Percentiles rank a stretch among this genome's conserved stretches.
Evolutionary conservation across 1,140 invertebrate genomes (phyloP).

Genomic region (Bradysia coprophila): DNA sequence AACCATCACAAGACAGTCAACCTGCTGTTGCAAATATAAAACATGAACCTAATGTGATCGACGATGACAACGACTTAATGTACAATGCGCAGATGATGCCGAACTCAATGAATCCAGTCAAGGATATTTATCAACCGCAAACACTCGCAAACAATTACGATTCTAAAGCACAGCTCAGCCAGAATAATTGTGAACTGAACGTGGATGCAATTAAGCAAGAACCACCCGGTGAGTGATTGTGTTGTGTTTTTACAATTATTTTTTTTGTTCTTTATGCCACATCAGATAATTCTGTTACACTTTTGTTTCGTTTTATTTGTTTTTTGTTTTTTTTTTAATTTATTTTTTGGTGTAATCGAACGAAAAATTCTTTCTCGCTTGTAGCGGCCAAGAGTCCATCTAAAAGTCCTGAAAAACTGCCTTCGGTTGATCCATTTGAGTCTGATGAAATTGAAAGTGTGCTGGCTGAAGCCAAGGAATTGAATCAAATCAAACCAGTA

Average conservation of each 20-base stretch:
- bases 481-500: neutral
- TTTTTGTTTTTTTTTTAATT: too few species aligned
- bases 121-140: neutral
- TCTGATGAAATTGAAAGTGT: constrained; percentile 1
- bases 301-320: too few species aligned
- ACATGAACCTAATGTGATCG: neutral
- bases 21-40: neutral
- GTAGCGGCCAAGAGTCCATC: constrained; percentile 1
- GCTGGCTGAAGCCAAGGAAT: constrained; percentile 1
- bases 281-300: too few species aligned
- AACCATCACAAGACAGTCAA: neutral
- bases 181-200: neutral
- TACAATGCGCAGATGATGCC: neutral
- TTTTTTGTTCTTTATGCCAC: too few species aligned
- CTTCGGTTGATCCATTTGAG: neutral
- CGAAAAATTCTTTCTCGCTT: neutral
- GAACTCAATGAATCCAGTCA: neutral
- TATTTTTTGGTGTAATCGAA: too few species aligned
- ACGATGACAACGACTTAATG: neutral
- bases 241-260: neutral
- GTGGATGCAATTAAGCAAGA: neutral
- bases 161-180: neutral
- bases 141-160: neutral
- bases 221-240: neutral
- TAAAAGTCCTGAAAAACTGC: neutral